Evolutionary conservation across 1,140 invertebrate species (phyloP).

Genomic region (Tetramorium simillimum): DNA sequence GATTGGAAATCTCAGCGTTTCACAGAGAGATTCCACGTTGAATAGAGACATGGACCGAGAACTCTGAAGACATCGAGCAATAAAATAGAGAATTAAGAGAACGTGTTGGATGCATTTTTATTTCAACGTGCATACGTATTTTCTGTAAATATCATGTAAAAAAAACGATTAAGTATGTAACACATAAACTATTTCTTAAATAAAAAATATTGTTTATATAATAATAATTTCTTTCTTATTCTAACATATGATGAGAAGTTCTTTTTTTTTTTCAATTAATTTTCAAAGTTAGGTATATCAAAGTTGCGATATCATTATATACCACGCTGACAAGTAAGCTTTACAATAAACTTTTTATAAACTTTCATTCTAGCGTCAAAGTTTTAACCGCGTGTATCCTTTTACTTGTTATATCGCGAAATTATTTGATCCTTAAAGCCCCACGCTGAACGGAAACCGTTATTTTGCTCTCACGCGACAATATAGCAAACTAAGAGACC

Average conservation of each 20-base stretch:
- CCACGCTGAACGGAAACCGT: background rate
- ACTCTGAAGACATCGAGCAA: background rate
- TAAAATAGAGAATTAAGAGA: background rate
- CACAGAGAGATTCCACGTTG: background rate
- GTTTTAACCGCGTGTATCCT: background rate
- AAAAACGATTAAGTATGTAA: background rate
- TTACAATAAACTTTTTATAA: background rate
- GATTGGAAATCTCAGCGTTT: background rate
- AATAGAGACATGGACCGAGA: background rate
- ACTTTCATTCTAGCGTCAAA: background rate
- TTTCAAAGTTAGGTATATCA: too few relatives aligned
- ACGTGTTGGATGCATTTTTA: background rate
- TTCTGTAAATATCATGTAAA: background rate
- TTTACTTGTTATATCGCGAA: background rate
- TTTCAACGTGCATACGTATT: background rate
- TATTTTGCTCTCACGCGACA: conserved; percentile 7
- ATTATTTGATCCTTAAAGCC: conserved; percentile 3
- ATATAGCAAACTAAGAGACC: conserved; percentile 14
- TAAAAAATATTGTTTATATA: background rate
- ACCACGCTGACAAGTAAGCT: background rate
- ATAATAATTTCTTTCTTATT: background rate
- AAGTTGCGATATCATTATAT: background rate
- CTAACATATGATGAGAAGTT: too few relatives aligned
- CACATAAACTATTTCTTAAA: background rate
- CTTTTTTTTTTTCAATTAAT: too few relatives aligned